Conservation (phyloP, 2,888 invertebrate species). For the Xestia sexstrigata region DNA sequence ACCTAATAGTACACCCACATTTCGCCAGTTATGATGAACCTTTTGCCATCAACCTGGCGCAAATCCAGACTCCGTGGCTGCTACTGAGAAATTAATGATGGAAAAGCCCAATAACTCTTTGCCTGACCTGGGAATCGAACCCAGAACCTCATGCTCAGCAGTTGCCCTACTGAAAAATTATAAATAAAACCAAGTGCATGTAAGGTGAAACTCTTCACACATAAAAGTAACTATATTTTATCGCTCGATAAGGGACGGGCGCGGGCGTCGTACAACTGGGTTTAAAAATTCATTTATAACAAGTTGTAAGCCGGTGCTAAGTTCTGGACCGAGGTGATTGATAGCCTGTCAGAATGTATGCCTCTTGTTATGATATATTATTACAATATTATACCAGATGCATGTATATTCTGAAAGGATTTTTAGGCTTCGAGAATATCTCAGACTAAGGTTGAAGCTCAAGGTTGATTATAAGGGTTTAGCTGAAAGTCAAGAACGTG, state of each 20-base stretch:
- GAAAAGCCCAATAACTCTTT: too few relatives aligned
- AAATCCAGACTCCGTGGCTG: too few relatives aligned
- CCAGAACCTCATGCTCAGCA: too few relatives aligned
- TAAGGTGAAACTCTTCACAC: slow-evolving; percentile 8
- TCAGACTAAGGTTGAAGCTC: slow-evolving; percentile 6
- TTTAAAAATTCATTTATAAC: slow-evolving; percentile 82
- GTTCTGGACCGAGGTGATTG: slow-evolving; percentile 78
- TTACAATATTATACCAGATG: slow-evolving; percentile 62
- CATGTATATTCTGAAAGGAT: slow-evolving; percentile 59
- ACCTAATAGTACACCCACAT: too few relatives aligned
- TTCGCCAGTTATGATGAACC: too few relatives aligned
- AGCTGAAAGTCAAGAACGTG: neutral
- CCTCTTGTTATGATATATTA: slow-evolving; percentile 68
- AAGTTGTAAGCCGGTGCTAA: slow-evolving; percentile 75
- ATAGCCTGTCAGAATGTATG: slow-evolving; percentile 70
- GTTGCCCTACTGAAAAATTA: too few relatives aligned
- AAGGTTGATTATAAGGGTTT: neutral
- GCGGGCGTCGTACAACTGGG: slow-evolving; percentile 49
- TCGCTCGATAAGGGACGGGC: slow-evolving; percentile 39
- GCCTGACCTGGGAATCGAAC: too few relatives aligned
- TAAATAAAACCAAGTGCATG: slow-evolving; percentile 7
- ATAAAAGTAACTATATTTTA: slow-evolving; percentile 41
- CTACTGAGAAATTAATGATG: too few relatives aligned
- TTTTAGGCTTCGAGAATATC: slow-evolving; percentile 25
- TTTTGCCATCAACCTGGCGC: too few relatives aligned